Base-by-base conservation (phyloP, 2,888 invertebrate genomes). In the Ochropleura plecta region DNA sequence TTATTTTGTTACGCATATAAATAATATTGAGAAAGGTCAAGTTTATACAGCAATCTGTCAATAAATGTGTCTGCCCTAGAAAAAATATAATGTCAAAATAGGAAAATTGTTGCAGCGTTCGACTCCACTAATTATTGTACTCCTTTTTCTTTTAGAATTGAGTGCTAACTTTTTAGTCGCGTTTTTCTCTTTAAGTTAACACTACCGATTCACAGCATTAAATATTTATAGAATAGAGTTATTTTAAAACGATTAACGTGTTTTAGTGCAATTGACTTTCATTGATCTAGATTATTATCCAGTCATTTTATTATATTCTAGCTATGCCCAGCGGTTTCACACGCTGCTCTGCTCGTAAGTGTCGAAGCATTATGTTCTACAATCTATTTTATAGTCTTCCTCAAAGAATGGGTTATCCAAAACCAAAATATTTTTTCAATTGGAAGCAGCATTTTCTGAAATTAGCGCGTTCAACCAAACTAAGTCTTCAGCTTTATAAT, bases 101-200 rank as follows among this genome's bases (percentile, higher is more conserved):
- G 7, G 44, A 75, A 20, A 40, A 53, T 53, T 9, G 0, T 14
- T 0, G 6, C 20, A 30, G 4, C 44, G 1, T 44, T 60, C 76
- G 42, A 70, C 84, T 88, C 88, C n/a, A 83, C n/a, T 5, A 49
- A 67, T 62, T 66, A 46, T n/a, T 63, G 53, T 83, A 68, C 69
- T 59, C 73, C 70, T 81, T 74, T 79, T 82, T 73, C 81, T 79
- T 78, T 73, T 73, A 74, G 79, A 81, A 84, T 79, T 78, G 78
- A 83, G 79, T 84, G 82, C 81, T 69, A 81, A 83, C 74, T 85
- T 79, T 86, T 86, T 87, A 83, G 81, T 70, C 73, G 62, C 49
- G 77, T 82, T 86, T 85, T 86, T 84, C 78, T 85, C 82, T 88
- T 86, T 88, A 77, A 67, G 70, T 85, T 85, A 84, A 87, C 87